Conservation (phyloP, 2,888 invertebrate species). For the Muschampia plurimacula region DNA sequence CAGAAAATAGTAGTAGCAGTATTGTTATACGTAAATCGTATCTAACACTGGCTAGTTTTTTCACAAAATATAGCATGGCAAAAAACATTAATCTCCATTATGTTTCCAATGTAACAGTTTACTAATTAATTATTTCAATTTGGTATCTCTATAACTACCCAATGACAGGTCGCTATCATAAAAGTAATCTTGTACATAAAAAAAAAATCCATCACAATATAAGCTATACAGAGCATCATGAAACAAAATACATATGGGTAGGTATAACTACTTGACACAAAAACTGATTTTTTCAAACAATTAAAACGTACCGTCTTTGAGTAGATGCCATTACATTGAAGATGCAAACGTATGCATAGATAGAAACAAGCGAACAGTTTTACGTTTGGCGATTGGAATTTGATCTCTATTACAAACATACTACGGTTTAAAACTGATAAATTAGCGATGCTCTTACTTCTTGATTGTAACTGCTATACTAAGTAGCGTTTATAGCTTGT, state of each 20-base stretch:
- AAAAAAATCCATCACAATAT: neutral
- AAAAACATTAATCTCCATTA: neutral
- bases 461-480: constrained; percentile 34
- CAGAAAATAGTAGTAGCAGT: too few species aligned
- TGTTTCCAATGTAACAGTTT: constrained; percentile 1
- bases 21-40: too few species aligned
- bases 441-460: constrained; percentile 14
- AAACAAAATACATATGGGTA: neutral
- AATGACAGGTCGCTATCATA: neutral
- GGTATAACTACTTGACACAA: constrained; percentile 29
- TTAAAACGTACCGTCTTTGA: constrained; percentile 24
- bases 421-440: constrained; percentile 19
- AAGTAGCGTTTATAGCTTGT: constrained; percentile 38
- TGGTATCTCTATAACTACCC: neutral
- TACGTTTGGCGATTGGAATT: neutral
- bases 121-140: neutral
- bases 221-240: neutral
- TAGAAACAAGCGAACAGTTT: constrained; percentile 8
- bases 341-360: constrained; percentile 23
- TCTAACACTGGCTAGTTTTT: neutral
- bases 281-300: constrained; percentile 46
- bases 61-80: neutral
- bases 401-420: neutral
- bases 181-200: neutral
- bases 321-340: constrained; percentile 33